Base-by-base conservation (phyloP, 2,113 vertebrate genomes). In the Mastomys natalensis region DNA sequence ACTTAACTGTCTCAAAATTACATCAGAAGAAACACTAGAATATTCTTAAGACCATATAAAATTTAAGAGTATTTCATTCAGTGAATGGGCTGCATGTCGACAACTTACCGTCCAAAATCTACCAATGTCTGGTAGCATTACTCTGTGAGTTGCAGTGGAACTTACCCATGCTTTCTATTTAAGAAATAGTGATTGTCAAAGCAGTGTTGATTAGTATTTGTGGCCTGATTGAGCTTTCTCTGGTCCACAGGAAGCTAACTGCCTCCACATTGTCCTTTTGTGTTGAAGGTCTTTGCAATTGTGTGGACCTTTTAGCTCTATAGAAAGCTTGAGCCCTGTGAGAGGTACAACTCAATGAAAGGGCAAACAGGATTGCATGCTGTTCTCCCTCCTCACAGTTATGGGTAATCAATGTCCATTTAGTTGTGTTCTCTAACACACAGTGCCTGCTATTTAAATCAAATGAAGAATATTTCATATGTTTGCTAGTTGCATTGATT, bases 361-460 rank as follows among this genome's bases (percentile, higher is more conserved):
- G 91, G 90, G 90, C 93, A 96, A 89, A 95, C 73, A 96, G 43
- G 77, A 45, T 34, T 17, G 45, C 96, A 92, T 48, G 62, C 88
- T 93, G 90, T 37, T 93, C 58, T 74, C 24, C 66, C 17, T n/a
- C 78, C 70, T 82, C 77, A 76, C 53, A 68, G 82, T 94, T 55
- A 92, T 91, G 77, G 53, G 68, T 73, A 97, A 97, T 97, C 95
- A 45, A 96, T 96, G 94, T 84, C 66, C 95, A 97, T 95, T 97
- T 97, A 90, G 62, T 90, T 92, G 73, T 96, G 15, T 87, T 84
- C 45, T 73, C 64, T 86, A 90, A 87, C n/a, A 26, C 4, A 53
- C 58, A 24, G 43, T 55, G 89, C 92, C 90, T 95, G 72, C 84
- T 21, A 85, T 7, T 81, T 89, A 90, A 34, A 85, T 45, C 24